phyloP scores from a whole-genome alignment of 2,888 invertebrate genomes.

The Ceratothoa steindachneri region DNA sequence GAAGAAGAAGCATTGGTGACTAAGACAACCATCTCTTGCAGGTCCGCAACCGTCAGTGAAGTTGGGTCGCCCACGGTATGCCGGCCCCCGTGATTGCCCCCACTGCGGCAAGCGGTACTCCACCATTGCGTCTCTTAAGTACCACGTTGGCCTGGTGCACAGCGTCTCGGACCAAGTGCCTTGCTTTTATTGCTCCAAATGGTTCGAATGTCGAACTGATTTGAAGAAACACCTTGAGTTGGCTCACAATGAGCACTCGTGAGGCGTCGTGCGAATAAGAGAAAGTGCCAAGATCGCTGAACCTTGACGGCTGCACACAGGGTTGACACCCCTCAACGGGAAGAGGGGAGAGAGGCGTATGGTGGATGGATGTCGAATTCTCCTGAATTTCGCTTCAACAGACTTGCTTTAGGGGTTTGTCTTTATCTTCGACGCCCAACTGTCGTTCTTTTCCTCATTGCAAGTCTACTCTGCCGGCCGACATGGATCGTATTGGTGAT shows the following conservation, averaged over 20 bases:
- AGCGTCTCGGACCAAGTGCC: conserved; percentile 47
- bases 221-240: conserved; percentile 47
- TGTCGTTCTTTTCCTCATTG: too few relatives aligned
- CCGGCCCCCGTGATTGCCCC: conserved; percentile 47
- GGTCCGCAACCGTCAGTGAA: conserved; percentile 46
- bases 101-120: conserved; percentile 48
- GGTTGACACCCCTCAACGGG: too few relatives aligned
- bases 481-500: too few relatives aligned
- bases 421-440: too few relatives aligned
- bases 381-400: too few relatives aligned
- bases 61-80: conserved; percentile 46
- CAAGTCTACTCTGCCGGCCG: too few relatives aligned
- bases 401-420: too few relatives aligned
- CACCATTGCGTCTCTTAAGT: conserved; percentile 47
- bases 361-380: not conserved
- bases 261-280: conserved; percentile 1
- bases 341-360: not conserved
- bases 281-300: not conserved
- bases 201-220: conserved; percentile 47
- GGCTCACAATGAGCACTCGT: conserved; percentile 47
- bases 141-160: conserved; percentile 47
- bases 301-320: not conserved
- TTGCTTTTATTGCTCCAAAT: conserved; percentile 47
- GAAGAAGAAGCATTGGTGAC: not conserved
- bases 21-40: conserved; percentile 29